phyloP scores from a whole-genome alignment of 2,113 vertebrate species.

The Setophaga kirtlandii region DNA sequence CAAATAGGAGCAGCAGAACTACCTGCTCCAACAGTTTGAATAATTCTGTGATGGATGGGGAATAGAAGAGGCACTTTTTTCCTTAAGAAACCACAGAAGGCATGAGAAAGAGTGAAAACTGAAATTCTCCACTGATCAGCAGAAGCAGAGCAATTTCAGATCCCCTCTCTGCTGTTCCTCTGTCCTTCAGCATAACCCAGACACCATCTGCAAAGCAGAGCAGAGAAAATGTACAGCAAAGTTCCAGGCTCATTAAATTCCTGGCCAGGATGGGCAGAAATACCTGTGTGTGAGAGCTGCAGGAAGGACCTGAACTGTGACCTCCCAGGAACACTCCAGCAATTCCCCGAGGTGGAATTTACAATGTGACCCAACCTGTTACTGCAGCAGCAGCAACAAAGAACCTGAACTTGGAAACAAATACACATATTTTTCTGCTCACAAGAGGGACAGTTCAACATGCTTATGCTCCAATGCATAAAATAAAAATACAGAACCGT shows the following conservation, averaged over 20 bases:
- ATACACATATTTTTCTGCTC: not conserved
- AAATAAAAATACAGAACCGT: not conserved
- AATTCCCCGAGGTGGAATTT: not conserved
- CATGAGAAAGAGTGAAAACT: not conserved
- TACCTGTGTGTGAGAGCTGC: not conserved
- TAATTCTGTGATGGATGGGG: slow-evolving; percentile 27
- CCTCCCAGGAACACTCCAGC: not conserved
- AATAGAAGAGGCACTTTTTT: not conserved
- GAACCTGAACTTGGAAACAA: not conserved
- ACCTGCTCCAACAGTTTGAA: slow-evolving; percentile 34
- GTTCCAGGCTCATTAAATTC: slow-evolving; percentile 2
- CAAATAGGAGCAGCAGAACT: slow-evolving; percentile 41
- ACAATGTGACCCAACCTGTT: not conserved
- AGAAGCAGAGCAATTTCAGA: not conserved
- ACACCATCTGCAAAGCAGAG: not conserved
- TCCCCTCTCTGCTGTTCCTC: not conserved
- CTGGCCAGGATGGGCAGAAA: not conserved
- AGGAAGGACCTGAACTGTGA: not conserved
- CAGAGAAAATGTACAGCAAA: not conserved
- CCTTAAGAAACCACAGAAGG: not conserved
- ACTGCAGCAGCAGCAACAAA: not conserved
- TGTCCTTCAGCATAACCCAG: not conserved
- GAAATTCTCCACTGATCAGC: not conserved
- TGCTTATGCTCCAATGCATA: not conserved
- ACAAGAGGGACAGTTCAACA: not conserved